phyloP scores from a whole-genome alignment of 2,888 invertebrate genomes.

The Belgica antarctica region DNA sequence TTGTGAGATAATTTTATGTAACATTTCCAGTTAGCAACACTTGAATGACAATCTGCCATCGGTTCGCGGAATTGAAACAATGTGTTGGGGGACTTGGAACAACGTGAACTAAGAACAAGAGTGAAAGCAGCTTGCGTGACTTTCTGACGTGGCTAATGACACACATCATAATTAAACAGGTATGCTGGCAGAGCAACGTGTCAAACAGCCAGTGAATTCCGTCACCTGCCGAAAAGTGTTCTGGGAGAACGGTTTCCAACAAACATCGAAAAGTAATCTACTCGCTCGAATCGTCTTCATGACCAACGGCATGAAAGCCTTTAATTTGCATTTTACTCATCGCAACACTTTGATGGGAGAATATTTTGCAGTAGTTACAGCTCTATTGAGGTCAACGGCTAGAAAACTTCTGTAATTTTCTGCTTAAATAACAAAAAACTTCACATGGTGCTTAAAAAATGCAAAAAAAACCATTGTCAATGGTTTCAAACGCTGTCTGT shows the following conservation, averaged over 20 bases:
- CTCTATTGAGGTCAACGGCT: not conserved
- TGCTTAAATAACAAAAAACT: no score
- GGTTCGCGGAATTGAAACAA: no score
- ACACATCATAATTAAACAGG: no score
- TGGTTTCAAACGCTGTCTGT: no score
- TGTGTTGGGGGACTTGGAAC: no score
- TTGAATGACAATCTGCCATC: no score
- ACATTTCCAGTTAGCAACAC: not conserved
- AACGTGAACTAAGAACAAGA: no score
- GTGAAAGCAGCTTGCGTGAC: not conserved
- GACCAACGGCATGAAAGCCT: conserved; percentile 4
- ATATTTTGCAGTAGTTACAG: not conserved
- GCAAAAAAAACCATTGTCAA: no score
- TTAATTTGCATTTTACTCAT: conserved; percentile 39
- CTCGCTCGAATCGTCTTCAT: conserved; percentile 23
- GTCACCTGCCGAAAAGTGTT: conserved; percentile 31
- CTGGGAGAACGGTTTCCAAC: conserved; percentile 33
- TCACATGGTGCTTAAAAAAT: no score
- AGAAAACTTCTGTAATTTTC: no score
- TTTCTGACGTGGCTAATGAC: no score
- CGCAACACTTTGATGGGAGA: not conserved
- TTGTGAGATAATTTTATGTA: not conserved
- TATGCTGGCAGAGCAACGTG: no score
- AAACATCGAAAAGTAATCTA: conserved; percentile 10
- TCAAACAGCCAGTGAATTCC: not conserved